A percentile compares a stretch with the other conserved stretches of the same genome.
phyloP scores from a whole-genome alignment of 2,113 vertebrate species.

The Terrapene triunguis region DNA sequence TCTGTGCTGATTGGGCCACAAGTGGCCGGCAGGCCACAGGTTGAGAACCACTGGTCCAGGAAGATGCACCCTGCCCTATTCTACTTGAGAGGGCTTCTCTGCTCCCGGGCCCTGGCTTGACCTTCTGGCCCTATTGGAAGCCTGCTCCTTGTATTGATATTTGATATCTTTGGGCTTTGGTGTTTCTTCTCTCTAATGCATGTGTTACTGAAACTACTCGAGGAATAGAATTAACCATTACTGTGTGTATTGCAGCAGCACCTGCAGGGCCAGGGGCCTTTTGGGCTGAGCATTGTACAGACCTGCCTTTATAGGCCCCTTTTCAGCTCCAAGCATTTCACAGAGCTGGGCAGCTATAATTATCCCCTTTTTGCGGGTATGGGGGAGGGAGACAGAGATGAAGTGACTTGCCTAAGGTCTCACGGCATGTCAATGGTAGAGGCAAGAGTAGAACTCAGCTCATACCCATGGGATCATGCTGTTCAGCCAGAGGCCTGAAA shows the following conservation, averaged over 20 bases:
- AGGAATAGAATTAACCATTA: neutral
- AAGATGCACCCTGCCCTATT: neutral
- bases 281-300: neutral
- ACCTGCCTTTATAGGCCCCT: neutral
- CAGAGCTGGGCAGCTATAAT: too few relatives aligned
- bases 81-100: neutral
- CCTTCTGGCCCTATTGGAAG: accelerated
- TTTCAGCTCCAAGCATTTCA: neutral
- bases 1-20: too few relatives aligned
- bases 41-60: too few relatives aligned
- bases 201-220: neutral
- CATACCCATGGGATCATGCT: neutral
- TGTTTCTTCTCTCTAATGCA: neutral
- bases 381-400: neutral
- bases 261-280: neutral
- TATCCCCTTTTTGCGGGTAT: neutral
- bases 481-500: neutral
- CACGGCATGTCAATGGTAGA: neutral
- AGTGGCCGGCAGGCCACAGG: too few relatives aligned
- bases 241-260: neutral
- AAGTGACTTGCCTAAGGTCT: neutral
- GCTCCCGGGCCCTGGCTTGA: neutral
- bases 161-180: neutral
- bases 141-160: neutral
- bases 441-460: neutral